phyloP scores from a whole-genome alignment of 2,797 vertebrate species.

The Hipposideros larvatus region DNA sequence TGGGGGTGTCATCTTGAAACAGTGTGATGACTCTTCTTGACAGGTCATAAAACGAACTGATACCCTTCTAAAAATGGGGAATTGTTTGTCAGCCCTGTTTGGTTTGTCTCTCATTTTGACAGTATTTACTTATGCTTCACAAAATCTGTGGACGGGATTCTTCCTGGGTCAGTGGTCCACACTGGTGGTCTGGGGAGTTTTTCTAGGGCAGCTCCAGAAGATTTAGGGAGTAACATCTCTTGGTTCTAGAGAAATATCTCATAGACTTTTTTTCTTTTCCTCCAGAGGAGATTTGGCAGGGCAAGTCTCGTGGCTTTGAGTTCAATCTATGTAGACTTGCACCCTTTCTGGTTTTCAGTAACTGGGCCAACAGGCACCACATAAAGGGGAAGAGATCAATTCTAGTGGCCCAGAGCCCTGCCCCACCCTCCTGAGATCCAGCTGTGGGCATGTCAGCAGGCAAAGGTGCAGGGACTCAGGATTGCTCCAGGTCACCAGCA shows the following conservation, averaged over 20 bases:
- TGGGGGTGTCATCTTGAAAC: background rate
- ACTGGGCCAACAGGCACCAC: background rate
- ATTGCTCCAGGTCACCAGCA: background rate
- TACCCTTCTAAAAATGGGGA: background rate
- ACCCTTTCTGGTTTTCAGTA: background rate
- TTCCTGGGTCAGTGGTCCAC: background rate
- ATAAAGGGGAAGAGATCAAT: background rate
- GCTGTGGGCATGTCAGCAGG: background rate
- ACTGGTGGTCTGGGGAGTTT: background rate
- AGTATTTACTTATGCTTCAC: background rate
- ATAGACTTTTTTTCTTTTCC: background rate
- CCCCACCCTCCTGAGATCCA: background rate
- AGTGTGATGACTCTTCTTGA: background rate
- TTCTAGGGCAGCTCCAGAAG: slow-evolving; percentile 16
- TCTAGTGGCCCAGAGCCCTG: background rate
- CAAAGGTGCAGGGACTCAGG: background rate
- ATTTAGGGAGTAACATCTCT: background rate
- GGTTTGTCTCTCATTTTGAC: background rate
- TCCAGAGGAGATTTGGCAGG: background rate
- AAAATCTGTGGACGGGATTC: background rate
- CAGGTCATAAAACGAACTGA: background rate
- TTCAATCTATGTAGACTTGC: background rate
- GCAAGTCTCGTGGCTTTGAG: background rate
- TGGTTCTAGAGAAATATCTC: background rate
- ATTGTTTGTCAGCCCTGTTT: background rate